Evolutionary conservation across 1,140 invertebrate species (phyloP).

Genomic region (Drosophila ironensis): DNA sequence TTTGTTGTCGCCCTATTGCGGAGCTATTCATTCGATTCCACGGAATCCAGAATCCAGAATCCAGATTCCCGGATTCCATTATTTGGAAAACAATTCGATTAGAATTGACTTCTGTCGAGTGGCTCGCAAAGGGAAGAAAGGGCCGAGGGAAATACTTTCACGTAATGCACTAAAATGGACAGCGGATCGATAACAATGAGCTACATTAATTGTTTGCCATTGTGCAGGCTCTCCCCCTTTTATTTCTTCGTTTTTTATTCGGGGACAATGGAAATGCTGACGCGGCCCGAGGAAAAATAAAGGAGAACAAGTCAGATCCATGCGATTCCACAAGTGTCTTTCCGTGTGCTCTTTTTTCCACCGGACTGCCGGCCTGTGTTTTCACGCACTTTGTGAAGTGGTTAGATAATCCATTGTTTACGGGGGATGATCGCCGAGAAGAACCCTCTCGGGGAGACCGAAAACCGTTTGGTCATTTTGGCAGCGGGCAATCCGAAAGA

Average conservation of each 20-base stretch:
- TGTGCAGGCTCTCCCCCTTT: slow-evolving; percentile 25
- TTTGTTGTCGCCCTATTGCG: slow-evolving; percentile 42
- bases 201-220: slow-evolving; percentile 75
- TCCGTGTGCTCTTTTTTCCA: slow-evolving; percentile 36
- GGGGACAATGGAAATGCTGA: slow-evolving; percentile 59
- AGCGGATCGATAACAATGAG: slow-evolving; percentile 59
- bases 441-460: slow-evolving; percentile 13
- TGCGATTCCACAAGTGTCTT: slow-evolving; percentile 59
- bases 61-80: slow-evolving; percentile 31
- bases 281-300: slow-evolving; percentile 13
- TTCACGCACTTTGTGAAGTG: slow-evolving; percentile 73
- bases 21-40: slow-evolving; percentile 52
- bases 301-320: slow-evolving; percentile 23
- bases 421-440: slow-evolving; percentile 37
- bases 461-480: slow-evolving; percentile 73
- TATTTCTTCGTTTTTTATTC: neutral
- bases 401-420: slow-evolving; percentile 80
- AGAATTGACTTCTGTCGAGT: slow-evolving; percentile 80
- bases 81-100: slow-evolving; percentile 77
- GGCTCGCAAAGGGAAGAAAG: slow-evolving; percentile 13
- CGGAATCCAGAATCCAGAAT: slow-evolving; percentile 29
- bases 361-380: slow-evolving; percentile 14
- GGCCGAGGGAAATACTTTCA: slow-evolving; percentile 60
- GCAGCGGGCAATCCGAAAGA: slow-evolving; percentile 18
- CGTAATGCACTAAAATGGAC: slow-evolving; percentile 42